Evolutionary conservation across 2,888 invertebrate genomes (phyloP).

Genomic region (Stenichneumon culpator): DNA sequence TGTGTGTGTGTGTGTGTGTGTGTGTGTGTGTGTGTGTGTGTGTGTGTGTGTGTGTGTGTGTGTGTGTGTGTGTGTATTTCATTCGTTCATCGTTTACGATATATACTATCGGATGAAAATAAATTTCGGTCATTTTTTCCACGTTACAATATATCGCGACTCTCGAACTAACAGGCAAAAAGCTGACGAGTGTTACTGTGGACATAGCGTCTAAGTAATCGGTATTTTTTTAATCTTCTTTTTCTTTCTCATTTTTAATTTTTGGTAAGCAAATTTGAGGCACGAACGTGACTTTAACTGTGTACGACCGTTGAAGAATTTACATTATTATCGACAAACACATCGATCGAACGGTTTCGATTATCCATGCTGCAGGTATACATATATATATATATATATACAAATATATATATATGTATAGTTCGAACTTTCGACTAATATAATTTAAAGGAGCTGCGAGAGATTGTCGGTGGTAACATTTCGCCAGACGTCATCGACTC

Average conservation of each 20-base stretch:
- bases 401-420: neutral
- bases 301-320: slow-evolving; percentile 67
- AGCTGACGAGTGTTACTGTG: slow-evolving; percentile 54
- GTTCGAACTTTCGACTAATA: slow-evolving; percentile 16
- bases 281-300: slow-evolving; percentile 78
- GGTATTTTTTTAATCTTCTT: slow-evolving; percentile 32
- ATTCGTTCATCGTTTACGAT: slow-evolving; percentile 35
- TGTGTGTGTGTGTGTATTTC: slow-evolving; percentile 22
- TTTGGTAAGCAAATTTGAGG: slow-evolving; percentile 76
- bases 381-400: neutral
- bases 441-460: slow-evolving; percentile 17
- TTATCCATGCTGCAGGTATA: slow-evolving; percentile 33
- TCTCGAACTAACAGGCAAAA: slow-evolving; percentile 55
- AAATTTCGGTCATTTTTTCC: slow-evolving; percentile 36
- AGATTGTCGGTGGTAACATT: slow-evolving; percentile 29
- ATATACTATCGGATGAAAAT: slow-evolving; percentile 57
- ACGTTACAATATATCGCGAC: slow-evolving; percentile 28
- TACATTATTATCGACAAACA: neutral
- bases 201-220: slow-evolving; percentile 47
- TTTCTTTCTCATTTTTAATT: slow-evolving; percentile 36
- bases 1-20: too few species aligned
- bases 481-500: slow-evolving; percentile 15
- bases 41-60: too few species aligned
- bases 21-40: too few species aligned
- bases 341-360: slow-evolving; percentile 40